These are phyloP conservation scores for Saccopteryx bilineata DNA, from an alignment of 2,113 vertebrate genomes.

Conservation along the genomic window DNA sequence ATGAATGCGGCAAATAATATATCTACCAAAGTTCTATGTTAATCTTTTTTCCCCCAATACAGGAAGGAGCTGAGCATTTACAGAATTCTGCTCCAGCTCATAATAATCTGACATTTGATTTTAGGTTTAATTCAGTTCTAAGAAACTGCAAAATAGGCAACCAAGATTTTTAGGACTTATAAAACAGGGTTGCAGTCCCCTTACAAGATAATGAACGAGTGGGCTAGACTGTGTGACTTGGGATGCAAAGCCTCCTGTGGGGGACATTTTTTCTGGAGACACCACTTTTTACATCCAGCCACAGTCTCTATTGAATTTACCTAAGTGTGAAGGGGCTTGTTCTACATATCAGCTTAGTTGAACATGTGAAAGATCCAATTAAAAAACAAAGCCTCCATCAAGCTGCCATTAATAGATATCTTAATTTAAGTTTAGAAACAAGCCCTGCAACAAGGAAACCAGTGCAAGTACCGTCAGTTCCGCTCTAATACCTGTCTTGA, in stretches of 20 bases:
- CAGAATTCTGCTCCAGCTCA: slow-evolving; percentile 65
- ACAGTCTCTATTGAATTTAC: neutral
- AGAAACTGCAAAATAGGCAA: slow-evolving; percentile 60
- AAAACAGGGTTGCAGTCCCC: neutral
- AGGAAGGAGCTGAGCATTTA: slow-evolving; percentile 63
- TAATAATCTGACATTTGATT: slow-evolving; percentile 70
- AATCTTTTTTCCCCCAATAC: neutral
- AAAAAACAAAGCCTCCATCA: slow-evolving; percentile 20
- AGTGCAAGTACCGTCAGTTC: neutral
- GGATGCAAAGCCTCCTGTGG: neutral
- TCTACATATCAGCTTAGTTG: slow-evolving; percentile 3
- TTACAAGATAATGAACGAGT: slow-evolving; percentile 55
- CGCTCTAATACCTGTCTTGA: neutral
- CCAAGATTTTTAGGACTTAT: slow-evolving; percentile 57
- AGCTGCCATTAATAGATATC: neutral
- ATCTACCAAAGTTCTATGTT: slow-evolving; percentile 69
- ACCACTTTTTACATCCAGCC: neutral
- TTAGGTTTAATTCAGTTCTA: slow-evolving; percentile 43
- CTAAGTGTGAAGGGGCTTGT: neutral
- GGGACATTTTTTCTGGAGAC: neutral
- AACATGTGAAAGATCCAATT: neutral
- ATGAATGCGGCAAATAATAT: slow-evolving; percentile 73
- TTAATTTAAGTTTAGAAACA: slow-evolving; percentile 28
- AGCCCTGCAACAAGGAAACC: neutral
- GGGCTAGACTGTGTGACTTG: neutral